Base-by-base conservation (phyloP, 1,140 invertebrate genomes). In the Polypedilum pembai region DNA sequence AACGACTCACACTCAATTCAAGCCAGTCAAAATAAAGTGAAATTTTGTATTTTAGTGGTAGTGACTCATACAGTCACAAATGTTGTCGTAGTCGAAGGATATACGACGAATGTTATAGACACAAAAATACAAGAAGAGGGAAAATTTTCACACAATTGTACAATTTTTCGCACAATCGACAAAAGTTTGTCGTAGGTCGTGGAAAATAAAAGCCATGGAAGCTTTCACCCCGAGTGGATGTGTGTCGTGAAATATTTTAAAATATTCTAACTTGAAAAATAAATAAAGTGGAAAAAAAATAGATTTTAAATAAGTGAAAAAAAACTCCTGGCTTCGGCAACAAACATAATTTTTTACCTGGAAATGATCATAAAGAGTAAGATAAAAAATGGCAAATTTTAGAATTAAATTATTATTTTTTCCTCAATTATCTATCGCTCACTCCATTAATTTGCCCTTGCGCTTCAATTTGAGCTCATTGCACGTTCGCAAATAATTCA, bases 301-400 rank as follows among this genome's bases (percentile, higher is more conserved):
- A 45, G 8, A 12, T 45, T 15, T 12, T 12, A 45, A 41, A 41
- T 5, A 45, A 56, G 45, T 56, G 45, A 56, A 56, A 45, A 45
- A 45, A 56, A 45, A 10, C 15, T 45, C 15, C 45, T 56, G n/a
- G 12, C n/a, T 56, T 56, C n/a, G 12, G 12, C 45, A n/a, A n/a
- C 10, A 56, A n/a, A 56, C 45, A 56, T 12, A 56, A 45, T 15
- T 56, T 56, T 56, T 56, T 56, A 56, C 45, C n/a, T 56, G 45
- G 45, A 56, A 56, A 56, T 56, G 45, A 56, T 56, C 45, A 56
- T n/a, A 56, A 56, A 56, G 12, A 56, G 45, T 56, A 56, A 56
- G 45, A n/a, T n/a, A n/a, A 3, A 56, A 33, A 33, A 33, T 33
- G 24, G 24, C 24, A 33, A 33, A 33, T 33, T 33, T 5, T 33